These are phyloP conservation scores for Engraulis encrasicolus DNA, from an alignment of 2,113 vertebrate species.

Conservation along the genomic window DNA sequence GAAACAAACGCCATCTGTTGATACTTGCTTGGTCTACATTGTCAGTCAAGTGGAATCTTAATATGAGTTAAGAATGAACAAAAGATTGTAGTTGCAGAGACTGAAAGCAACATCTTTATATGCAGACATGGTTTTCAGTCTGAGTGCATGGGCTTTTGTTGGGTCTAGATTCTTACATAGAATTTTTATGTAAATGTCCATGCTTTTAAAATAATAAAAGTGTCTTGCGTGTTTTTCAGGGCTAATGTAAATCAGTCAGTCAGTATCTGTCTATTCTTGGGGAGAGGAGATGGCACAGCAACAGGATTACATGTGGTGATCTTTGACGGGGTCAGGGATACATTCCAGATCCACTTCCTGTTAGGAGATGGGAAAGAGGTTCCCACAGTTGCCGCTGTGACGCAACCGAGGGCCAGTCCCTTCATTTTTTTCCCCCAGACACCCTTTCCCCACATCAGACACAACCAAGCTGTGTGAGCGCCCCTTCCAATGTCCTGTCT, in stretches of 20 bases:
- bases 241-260: too few species aligned
- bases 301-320: constrained; percentile 44
- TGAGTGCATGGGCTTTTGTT: background rate
- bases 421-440: constrained; percentile 45
- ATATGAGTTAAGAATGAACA: constrained; percentile 66
- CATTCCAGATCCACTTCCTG: constrained; percentile 68
- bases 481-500: constrained; percentile 11
- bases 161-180: too few species aligned
- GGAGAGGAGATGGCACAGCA: constrained; percentile 51
- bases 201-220: too few species aligned
- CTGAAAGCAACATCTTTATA: constrained; percentile 59
- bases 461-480: background rate
- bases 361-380: constrained; percentile 62
- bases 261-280: background rate
- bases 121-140: background rate
- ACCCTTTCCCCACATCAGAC: constrained; percentile 20
- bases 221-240: too few species aligned
- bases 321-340: constrained; percentile 64
- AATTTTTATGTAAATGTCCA: too few species aligned
- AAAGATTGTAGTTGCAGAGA: constrained; percentile 62
- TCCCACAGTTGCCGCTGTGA: constrained; percentile 64
- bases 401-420: constrained; percentile 52
- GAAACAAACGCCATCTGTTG: background rate
- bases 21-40: constrained; percentile 63
- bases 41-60: constrained; percentile 72